Evolutionary conservation across 2,113 vertebrate genomes (phyloP).

Genomic region (Nesoenas mayeri): DNA sequence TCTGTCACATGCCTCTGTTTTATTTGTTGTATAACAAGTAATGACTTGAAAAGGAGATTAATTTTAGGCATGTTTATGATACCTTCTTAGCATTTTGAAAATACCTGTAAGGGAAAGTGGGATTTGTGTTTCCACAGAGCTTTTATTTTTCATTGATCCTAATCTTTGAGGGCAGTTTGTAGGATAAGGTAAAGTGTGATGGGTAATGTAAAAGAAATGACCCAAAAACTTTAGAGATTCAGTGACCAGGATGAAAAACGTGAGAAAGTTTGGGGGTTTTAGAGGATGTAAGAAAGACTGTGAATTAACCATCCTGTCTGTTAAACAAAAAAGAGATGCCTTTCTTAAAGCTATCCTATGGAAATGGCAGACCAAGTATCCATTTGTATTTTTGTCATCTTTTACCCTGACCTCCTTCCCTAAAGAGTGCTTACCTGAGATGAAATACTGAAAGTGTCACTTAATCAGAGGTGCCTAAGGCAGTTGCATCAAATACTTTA

Average conservation of each 20-base stretch:
- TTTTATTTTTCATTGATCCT: fast-evolving
- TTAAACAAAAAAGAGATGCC: background rate
- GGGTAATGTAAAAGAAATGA: background rate
- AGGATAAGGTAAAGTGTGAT: background rate
- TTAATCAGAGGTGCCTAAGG: background rate
- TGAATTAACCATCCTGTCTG: background rate
- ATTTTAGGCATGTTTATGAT: background rate
- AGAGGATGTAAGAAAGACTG: background rate
- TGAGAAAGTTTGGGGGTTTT: background rate
- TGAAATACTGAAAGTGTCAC: background rate
- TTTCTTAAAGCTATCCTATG: background rate
- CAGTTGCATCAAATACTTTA: background rate
- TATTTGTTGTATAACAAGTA: background rate
- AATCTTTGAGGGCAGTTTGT: background rate
- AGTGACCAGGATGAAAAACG: background rate
- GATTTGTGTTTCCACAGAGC: background rate
- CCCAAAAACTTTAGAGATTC: background rate
- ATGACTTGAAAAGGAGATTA: background rate
- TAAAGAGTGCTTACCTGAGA: background rate
- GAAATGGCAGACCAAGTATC: background rate
- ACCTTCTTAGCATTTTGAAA: background rate
- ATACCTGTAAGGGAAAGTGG: background rate
- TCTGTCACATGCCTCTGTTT: background rate
- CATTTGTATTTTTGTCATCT: background rate
- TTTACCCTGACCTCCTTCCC: background rate